phyloP scores from a whole-genome alignment of 2,888 invertebrate genomes.

The Electrophaes corylata region DNA sequence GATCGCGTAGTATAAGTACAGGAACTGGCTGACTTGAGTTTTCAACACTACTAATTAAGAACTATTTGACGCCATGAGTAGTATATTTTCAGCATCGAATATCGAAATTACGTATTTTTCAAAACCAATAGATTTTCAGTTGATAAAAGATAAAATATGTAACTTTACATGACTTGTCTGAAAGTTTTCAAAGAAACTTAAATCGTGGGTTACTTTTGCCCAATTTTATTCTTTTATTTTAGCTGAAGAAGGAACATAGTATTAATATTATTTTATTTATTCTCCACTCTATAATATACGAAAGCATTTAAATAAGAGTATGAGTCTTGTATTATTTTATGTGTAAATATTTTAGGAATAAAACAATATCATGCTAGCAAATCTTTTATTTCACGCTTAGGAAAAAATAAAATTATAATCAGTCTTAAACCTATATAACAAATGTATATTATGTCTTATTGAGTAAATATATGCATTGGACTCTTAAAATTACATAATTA shows the following conservation, averaged over 20 bases:
- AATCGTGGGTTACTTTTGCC: no score
- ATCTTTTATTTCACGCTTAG: conserved; percentile 24
- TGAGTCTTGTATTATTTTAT: conserved; percentile 31
- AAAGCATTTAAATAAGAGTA: conserved; percentile 16
- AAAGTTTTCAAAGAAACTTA: no score
- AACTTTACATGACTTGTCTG: no score
- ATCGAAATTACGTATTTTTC: no score
- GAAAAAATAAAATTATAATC: conserved; percentile 33
- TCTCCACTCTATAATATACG: conserved; percentile 20
- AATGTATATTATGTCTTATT: conserved; percentile 21
- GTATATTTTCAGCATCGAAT: no score
- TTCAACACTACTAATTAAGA: no score
- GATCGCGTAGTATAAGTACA: not conserved
- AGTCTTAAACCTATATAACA: conserved; percentile 38
- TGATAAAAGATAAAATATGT: no score
- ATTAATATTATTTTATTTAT: conserved; percentile 1
- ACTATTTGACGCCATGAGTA: no score
- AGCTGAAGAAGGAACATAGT: not conserved
- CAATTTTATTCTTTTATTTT: not conserved
- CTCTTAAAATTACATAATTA: not conserved
- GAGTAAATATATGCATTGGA: not conserved
- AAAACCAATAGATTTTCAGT: no score
- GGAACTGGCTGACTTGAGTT: no score
- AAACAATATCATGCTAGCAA: conserved; percentile 20
- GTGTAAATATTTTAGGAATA: conserved; percentile 34